A percentile compares a stretch with the other conserved stretches of the same genome.
These are phyloP conservation scores for Taenioides sp. DNA, from an alignment of 2,797 vertebrate species.

Conservation along the genomic window DNA sequence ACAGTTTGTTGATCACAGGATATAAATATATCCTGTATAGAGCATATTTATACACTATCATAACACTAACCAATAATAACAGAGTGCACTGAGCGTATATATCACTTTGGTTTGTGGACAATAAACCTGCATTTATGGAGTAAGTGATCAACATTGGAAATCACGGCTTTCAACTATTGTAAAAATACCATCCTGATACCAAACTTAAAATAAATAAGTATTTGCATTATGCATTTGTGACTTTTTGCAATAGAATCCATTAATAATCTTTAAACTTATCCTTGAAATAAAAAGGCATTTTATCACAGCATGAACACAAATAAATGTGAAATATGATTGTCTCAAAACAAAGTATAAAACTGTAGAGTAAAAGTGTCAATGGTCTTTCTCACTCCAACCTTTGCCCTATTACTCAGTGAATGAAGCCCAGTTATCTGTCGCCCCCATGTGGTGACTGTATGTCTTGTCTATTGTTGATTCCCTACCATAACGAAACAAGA, in stretches of 20 bases:
- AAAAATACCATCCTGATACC: not conserved
- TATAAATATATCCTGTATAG: not conserved
- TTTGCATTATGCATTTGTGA: not conserved
- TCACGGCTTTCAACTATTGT: not conserved
- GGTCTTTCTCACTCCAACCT: not conserved
- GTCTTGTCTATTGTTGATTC: conserved; percentile 28
- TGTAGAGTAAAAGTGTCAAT: not conserved
- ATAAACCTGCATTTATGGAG: conserved; percentile 16
- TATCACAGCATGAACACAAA: not conserved
- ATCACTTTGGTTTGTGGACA: conserved; percentile 32
- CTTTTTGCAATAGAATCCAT: not conserved
- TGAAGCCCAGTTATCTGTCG: conserved; percentile 63
- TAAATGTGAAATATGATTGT: not conserved
- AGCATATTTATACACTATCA: not conserved
- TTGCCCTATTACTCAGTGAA: conserved; percentile 23
- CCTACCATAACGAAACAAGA: not conserved
- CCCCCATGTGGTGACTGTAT: conserved; percentile 65
- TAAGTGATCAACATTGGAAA: not conserved
- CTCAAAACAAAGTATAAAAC: not conserved
- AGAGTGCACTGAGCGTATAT: conserved; percentile 12
- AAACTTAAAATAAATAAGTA: not conserved
- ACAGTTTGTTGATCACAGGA: conserved; percentile 18
- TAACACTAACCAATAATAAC: conserved; percentile 23
- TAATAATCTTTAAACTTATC: not conserved
- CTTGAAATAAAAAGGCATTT: not conserved